These are phyloP conservation scores for Hemicrepidius hirtus DNA, from an alignment of 2,888 invertebrate genomes.

Conservation along the genomic window DNA sequence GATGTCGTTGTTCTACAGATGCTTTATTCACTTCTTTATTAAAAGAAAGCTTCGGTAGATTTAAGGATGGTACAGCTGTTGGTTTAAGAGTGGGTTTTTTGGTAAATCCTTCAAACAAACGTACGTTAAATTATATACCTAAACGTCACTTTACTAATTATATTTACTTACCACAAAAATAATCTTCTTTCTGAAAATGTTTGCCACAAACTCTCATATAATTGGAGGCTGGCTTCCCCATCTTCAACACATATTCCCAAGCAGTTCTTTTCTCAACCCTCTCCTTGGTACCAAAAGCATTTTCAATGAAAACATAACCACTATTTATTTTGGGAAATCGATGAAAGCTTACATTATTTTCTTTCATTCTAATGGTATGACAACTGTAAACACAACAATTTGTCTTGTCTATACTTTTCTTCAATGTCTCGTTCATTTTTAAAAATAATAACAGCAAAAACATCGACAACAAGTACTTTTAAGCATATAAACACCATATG, in stretches of 20 bases:
- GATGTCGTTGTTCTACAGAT: no score
- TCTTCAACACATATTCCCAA: conserved; percentile 3
- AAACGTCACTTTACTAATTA: no score
- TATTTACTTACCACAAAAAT: neutral
- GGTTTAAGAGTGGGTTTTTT: neutral
- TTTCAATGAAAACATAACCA: neutral
- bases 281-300: conserved; percentile 5
- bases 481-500: no score
- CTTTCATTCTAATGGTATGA: conserved; percentile 9
- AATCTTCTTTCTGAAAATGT: neutral
- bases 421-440: no score
- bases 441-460: no score
- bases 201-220: conserved; percentile 17
- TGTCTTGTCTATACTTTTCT: no score
- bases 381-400: neutral
- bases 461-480: no score
- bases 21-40: neutral
- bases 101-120: no score
- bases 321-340: neutral
- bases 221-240: conserved; percentile 1
- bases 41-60: neutral
- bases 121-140: no score
- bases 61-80: neutral
- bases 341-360: conserved; percentile 18
- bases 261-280: conserved; percentile 13